Evolutionary conservation across 2,797 vertebrate species (phyloP), one percentile per base, ranked within the genome.

Genomic region (Caiman crocodilus): DNA sequence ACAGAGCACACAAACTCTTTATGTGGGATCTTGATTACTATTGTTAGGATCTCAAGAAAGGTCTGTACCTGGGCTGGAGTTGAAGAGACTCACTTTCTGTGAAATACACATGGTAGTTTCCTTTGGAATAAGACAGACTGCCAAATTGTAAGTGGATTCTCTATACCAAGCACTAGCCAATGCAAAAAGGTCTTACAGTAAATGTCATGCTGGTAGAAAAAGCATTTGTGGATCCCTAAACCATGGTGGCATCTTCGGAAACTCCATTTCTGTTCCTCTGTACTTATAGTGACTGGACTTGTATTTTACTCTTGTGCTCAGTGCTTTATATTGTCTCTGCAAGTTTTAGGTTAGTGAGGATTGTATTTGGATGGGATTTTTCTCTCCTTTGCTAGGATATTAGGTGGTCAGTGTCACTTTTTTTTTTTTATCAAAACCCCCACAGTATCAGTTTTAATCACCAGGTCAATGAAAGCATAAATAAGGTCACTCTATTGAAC

Each of bases 121-220:
- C 15, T 84, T 87, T 16, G 73, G 11, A 4, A 88, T 86, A 50
- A 76, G 30, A 10, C 13, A 58, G 12, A 50, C 69, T 26, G 7
- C 50, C 28, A 30, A 60, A 74, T 94, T 82, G 73, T 74, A 16
- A 69, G 50, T 69, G 87, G 85, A 87, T 18, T 67, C 79, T 87
- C 73, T 91, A 64, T 4, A 89, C 58, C 15, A 61, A 73, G 35
- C 14, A 50, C 23, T 2, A 4, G 14, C 26, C 8, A 42, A 64
- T 58, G n/a, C 32, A 89, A 35, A 82, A 17, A 77, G 3, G 2
- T 5, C 88, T 58, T 18, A 71, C 84, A 23, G 69, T 73, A 32
- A 73, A 50, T 82, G 67, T 79, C 57, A 14, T 76, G 87, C 35
- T 81, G 64, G 35, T 80, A 21, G 73, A 82, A 74, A 13, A 57